Evolutionary conservation across 1,140 invertebrate genomes (phyloP).

Genomic region (Tetranychus cinnabarinus): DNA sequence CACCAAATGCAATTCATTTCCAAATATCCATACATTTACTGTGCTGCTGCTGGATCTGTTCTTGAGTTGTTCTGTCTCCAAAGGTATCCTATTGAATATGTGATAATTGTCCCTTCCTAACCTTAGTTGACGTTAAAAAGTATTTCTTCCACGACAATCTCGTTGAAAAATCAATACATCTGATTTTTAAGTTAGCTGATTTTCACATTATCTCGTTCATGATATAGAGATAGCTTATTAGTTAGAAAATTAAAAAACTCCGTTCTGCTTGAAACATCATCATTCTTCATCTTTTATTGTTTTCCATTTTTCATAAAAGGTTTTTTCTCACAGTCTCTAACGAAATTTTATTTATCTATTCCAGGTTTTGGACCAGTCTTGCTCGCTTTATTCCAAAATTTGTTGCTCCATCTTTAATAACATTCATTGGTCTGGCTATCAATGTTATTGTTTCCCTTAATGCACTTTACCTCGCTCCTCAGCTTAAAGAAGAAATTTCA

Average conservation of each 20-base stretch:
- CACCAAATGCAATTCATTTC: constrained; percentile 11
- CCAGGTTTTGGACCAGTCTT: constrained; percentile 13
- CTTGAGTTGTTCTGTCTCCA: constrained; percentile 13
- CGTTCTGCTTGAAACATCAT: too few species aligned
- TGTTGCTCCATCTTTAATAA: constrained; percentile 13
- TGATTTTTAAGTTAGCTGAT: too few species aligned
- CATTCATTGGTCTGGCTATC: constrained; percentile 11
- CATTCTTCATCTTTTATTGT: too few species aligned
- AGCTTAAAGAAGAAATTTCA: constrained; percentile 24
- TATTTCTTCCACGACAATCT: too few species aligned
- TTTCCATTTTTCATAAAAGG: too few species aligned
- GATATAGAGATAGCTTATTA: too few species aligned
- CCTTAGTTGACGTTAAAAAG: not conserved
- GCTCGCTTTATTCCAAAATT: constrained; percentile 10
- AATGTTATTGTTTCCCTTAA: constrained; percentile 12
- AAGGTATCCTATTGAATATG: constrained; percentile 3
- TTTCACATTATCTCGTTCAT: too few species aligned
- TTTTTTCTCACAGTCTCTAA: not conserved
- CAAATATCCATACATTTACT: constrained; percentile 11
- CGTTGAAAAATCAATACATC: too few species aligned
- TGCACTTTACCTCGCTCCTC: constrained; percentile 12
- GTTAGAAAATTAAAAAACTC: too few species aligned
- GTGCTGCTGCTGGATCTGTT: constrained; percentile 12
- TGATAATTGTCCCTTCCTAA: not conserved
- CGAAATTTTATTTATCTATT: not conserved